Evolutionary conservation across 2,113 vertebrate genomes (phyloP).

Genomic region (Carassius carassius): DNA sequence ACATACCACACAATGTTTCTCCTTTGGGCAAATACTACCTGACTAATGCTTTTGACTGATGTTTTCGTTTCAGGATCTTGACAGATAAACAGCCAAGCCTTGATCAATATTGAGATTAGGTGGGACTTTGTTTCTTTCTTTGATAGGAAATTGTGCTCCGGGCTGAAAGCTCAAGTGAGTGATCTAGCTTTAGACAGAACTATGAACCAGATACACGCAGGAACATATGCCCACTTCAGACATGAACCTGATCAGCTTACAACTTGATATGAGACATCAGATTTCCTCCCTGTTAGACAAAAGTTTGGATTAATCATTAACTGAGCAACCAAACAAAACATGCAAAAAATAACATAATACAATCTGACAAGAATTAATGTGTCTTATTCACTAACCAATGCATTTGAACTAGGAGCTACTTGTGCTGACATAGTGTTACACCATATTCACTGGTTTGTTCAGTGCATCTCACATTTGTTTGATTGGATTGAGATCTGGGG

Average conservation of each 20-base stretch:
- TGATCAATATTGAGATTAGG: constrained; percentile 29
- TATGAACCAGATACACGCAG: background rate
- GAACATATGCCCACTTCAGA: background rate
- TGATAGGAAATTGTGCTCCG: constrained; percentile 30
- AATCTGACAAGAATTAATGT: background rate
- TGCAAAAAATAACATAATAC: background rate
- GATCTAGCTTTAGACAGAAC: constrained; percentile 10
- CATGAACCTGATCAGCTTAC: background rate
- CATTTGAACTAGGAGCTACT: background rate
- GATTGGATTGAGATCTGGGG: too few relatives aligned
- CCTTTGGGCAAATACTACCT: constrained; percentile 31
- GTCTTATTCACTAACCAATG: background rate
- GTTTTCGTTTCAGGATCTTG: constrained; percentile 14
- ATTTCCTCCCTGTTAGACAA: background rate
- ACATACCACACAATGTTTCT: background rate
- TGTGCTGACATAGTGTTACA: background rate
- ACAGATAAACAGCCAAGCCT: constrained; percentile 22
- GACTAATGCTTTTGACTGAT: constrained; percentile 25
- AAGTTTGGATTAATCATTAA: background rate
- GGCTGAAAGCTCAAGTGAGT: constrained; percentile 26
- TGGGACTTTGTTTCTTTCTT: constrained; percentile 27
- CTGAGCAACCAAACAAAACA: background rate
- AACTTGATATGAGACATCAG: background rate
- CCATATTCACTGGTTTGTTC: too few relatives aligned
- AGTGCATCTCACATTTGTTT: too few relatives aligned